phyloP scores from a whole-genome alignment of 1,140 invertebrate species.

The Euglossa dilemma region DNA sequence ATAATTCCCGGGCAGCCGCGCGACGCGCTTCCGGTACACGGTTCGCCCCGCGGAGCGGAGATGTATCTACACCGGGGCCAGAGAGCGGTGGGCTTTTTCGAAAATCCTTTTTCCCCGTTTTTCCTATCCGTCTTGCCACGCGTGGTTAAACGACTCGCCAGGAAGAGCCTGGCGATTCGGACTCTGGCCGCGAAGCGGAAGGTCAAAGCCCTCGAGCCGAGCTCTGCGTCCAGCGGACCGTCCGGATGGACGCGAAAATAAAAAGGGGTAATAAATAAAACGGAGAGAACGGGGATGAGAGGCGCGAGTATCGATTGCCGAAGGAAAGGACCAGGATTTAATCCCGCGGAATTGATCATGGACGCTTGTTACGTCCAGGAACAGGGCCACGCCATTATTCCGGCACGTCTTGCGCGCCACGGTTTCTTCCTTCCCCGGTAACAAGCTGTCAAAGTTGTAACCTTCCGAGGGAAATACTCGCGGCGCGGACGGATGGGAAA shows the following conservation, averaged over 20 bases:
- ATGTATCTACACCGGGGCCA: not conserved
- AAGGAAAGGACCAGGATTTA: not conserved
- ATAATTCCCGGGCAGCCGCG: constrained; percentile 2
- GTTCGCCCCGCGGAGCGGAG: not conserved
- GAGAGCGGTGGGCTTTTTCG: too few species aligned
- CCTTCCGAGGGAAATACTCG: not conserved
- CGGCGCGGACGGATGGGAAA: not conserved
- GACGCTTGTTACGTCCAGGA: not conserved
- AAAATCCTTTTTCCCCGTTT: too few species aligned
- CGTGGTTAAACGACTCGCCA: too few species aligned
- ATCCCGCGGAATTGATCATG: not conserved
- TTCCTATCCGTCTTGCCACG: too few species aligned
- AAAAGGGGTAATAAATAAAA: too few species aligned
- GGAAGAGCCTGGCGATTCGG: too few species aligned
- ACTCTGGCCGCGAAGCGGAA: too few species aligned
- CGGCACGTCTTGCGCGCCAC: not conserved
- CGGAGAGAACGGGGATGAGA: too few species aligned
- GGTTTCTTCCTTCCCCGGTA: not conserved
- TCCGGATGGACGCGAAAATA: too few species aligned
- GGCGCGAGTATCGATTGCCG: not conserved
- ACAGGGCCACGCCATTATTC: not conserved
- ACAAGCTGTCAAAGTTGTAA: not conserved
- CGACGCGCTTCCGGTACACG: not conserved
- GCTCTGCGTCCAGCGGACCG: too few species aligned
- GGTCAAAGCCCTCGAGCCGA: too few species aligned